Evolutionary conservation across 1,140 invertebrate species (phyloP), one percentile per base, ranked within the genome.

Genomic region (Drosophila malerkotliana): DNA sequence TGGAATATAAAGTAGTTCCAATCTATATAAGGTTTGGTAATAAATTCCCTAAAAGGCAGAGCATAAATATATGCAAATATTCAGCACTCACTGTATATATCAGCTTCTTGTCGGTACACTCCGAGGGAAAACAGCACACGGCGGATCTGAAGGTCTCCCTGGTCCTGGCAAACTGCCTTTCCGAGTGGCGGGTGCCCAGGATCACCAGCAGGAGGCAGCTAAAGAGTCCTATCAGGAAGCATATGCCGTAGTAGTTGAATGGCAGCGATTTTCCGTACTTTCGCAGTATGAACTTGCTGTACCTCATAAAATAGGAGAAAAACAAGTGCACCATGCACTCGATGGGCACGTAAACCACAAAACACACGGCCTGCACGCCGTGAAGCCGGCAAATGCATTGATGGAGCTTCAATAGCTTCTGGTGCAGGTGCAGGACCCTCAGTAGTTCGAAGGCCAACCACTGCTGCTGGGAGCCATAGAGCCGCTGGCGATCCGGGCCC

Each of bases 361-460:
- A 87, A 12, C 66, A 61, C 0, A 88, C 28, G 9, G 78, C 44
- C 51, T 88, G 83, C 1, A 69, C 26, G 0, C 53, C 52, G 12
- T 54, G 56, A 4, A 88, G 53, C 0, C 66, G 51, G 34, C 34
- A 53, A 0, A 88, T 69, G 0, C n/a, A 14, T 0, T 53, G 53
- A 21, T 73, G 58, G 0, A 87, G 51, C 18, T 47, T 48, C 72
- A 72, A 21, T n/a, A 87, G 24, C 3, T 60, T 47, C 9, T 47
- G 24, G 2, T 82, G 72, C 1, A 87, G 15, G 0, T 72, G 55
- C 21, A 74, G 39, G 7, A 82, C 21, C 7, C 61, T 79, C 67
- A 79, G 79, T 37, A 87, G 15, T 10, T 87, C 79, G 32, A 55
- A 9, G 10, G 75, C 56, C 6, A 87, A 45, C 83, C 78, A 88